These are phyloP conservation scores for Melanotaenia duboulayi DNA, from an alignment of 2,113 vertebrate genomes.

Conservation along the genomic window DNA sequence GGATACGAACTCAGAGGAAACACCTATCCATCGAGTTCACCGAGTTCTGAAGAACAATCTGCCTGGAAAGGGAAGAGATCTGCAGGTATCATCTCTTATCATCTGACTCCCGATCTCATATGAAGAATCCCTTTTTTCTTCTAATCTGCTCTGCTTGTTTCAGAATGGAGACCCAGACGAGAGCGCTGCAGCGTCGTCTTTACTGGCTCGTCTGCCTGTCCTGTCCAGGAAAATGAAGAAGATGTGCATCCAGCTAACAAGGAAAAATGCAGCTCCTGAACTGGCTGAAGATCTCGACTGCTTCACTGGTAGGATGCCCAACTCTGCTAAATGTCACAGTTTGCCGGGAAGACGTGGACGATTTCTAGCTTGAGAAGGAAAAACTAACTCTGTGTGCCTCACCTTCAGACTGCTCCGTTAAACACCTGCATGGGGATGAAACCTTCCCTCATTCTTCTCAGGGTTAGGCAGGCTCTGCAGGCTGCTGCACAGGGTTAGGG, in stretches of 20 bases:
- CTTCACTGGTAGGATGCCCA: constrained; percentile 85
- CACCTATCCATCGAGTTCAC: constrained; percentile 84
- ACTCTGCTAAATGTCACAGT: background rate
- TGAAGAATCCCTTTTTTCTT: no score
- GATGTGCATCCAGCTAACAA: constrained; percentile 86
- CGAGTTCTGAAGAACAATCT: constrained; percentile 78
- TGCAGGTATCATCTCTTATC: constrained; percentile 65
- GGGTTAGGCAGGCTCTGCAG: no score
- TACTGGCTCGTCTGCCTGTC: constrained; percentile 87
- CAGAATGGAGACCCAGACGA: constrained; percentile 68
- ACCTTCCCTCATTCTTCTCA: no score
- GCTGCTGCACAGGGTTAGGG: no score
- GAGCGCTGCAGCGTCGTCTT: constrained; percentile 58
- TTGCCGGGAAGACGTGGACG: no score
- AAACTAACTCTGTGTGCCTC: no score
- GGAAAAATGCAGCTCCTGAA: constrained; percentile 82
- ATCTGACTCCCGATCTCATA: background rate
- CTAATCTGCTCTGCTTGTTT: background rate
- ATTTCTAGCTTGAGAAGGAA: no score
- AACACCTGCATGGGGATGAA: no score
- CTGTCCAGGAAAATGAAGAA: constrained; percentile 91
- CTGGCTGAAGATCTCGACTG: constrained; percentile 90
- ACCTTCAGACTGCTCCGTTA: no score
- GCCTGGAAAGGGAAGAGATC: constrained; percentile 73
- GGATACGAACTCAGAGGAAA: constrained; percentile 76